Base-by-base conservation (phyloP, 2,888 invertebrate genomes). In the Pammene aurita region DNA sequence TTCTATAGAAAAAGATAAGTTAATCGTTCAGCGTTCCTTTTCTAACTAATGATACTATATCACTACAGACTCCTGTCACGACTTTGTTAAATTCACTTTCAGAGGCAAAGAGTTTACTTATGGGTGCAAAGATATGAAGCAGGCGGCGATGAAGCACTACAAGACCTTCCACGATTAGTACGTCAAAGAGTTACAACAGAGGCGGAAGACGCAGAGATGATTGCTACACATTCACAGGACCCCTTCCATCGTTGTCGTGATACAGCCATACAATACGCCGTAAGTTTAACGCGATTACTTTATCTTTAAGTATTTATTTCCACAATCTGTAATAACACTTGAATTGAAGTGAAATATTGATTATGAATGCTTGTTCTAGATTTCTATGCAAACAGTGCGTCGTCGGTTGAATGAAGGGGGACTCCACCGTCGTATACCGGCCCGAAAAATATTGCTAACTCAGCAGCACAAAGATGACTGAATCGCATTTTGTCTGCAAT, bases 401-500 rank as follows among this genome's bases (percentile, higher is more conserved):
- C 55, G 55, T 56, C 55, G 55, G 55, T 38, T 56, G 55, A 38
- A 56, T 38, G 55, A 56, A 56, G 55, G 55, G 38, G 55, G 55
- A 38, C 38, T 56, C n/a, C 38, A 56, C 55, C 55, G n/a, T 38
- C 55, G 16, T 38, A 56, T 56, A 56, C 14, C 35, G 55, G 55
- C 55, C 38, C 35, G 54, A 55, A 56, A 56, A 56, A 56, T 56
- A 56, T 55, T 55, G 54, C 54, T 55, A 35, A 55, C 54, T 38
- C 54, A 55, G 54, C 48, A 48, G 9, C 48, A 48, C 16, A 48
- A 48, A 48, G 48, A 48, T 9, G 48, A 48, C 9, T 7, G 48
- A 16, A 48, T 48, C 48, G 48, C 46, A 13, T 35, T 42, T 42
- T 57, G 56, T 57, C 41, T 71, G 54, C 50, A 62, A 66, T 72